Conservation (phyloP, 2,888 invertebrate genomes). For the Oxycera nigricornis region DNA sequence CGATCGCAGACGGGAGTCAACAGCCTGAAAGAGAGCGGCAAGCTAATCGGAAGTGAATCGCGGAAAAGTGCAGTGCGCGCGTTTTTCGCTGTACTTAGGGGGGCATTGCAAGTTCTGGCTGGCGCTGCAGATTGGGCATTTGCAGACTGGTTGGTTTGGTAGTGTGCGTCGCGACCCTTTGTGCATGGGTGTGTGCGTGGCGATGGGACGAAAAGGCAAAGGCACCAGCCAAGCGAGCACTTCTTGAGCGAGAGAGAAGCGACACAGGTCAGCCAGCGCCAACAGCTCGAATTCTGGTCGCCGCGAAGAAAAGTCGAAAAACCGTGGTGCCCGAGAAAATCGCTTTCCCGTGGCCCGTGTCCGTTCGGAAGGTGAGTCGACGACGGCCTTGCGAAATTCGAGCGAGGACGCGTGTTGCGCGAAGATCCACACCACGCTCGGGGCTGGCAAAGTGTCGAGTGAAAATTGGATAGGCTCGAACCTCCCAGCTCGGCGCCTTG, state of each 20-base stretch:
- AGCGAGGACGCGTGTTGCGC: background rate
- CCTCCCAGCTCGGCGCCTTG: background rate
- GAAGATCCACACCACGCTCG: background rate
- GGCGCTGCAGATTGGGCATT: background rate
- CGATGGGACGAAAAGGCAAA: background rate
- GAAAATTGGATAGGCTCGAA: background rate
- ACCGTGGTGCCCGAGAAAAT: background rate
- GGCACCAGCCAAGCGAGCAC: slow-evolving; percentile 16
- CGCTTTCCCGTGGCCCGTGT: background rate
- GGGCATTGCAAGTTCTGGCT: background rate
- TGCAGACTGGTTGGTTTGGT: background rate
- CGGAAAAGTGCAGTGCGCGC: slow-evolving; percentile 6
- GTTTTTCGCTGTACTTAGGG: background rate
- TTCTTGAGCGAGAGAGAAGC: slow-evolving; percentile 32
- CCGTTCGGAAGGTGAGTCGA: background rate
- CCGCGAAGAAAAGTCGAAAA: slow-evolving; percentile 26
- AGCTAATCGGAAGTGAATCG: too few relatives aligned
- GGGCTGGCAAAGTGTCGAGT: too few relatives aligned
- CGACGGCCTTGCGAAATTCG: background rate
- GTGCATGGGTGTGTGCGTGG: slow-evolving; percentile 15
- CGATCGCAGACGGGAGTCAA: background rate
- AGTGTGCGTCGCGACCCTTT: slow-evolving; percentile 10
- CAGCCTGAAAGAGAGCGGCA: too few relatives aligned
- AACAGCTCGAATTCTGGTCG: slow-evolving; percentile 17
- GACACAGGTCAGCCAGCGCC: background rate